Evolutionary conservation across 2,888 invertebrate species (phyloP).

Genomic region (Autographa gamma): DNA sequence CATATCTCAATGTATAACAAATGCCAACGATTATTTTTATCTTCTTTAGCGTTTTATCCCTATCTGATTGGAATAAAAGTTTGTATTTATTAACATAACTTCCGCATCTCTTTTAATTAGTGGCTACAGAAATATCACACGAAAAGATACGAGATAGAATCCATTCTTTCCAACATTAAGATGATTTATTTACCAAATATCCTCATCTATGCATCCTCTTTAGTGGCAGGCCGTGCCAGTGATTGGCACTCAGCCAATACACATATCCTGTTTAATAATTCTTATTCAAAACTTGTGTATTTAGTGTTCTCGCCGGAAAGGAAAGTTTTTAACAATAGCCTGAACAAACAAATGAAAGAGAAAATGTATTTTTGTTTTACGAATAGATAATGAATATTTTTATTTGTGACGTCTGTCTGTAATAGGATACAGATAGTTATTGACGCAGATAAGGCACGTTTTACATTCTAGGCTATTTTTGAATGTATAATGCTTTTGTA

Average conservation of each 20-base stretch:
- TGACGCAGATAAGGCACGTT: conserved; percentile 26
- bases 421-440: conserved; percentile 27
- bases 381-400: conserved; percentile 29
- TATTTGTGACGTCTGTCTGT: conserved; percentile 23
- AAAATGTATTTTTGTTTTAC: conserved; percentile 25
- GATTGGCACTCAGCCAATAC: conserved; percentile 52
- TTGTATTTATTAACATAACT: neutral
- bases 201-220: conserved; percentile 42
- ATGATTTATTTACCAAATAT: conserved; percentile 56
- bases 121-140: neutral
- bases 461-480: conserved; percentile 14
- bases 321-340: conserved; percentile 51
- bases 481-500: conserved; percentile 25
- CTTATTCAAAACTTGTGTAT: conserved; percentile 57
- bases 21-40: too few relatives aligned
- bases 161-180: conserved; percentile 48
- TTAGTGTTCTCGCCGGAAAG: conserved; percentile 47
- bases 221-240: conserved; percentile 22
- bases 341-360: conserved; percentile 44
- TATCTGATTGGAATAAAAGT: neutral
- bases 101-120: conserved; percentile 1
- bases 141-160: conserved; percentile 31
- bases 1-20: too few relatives aligned
- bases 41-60: too few relatives aligned
- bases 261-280: conserved; percentile 54